Conservation (phyloP, 1,140 invertebrate species). For the Bombyx mandarina region DNA sequence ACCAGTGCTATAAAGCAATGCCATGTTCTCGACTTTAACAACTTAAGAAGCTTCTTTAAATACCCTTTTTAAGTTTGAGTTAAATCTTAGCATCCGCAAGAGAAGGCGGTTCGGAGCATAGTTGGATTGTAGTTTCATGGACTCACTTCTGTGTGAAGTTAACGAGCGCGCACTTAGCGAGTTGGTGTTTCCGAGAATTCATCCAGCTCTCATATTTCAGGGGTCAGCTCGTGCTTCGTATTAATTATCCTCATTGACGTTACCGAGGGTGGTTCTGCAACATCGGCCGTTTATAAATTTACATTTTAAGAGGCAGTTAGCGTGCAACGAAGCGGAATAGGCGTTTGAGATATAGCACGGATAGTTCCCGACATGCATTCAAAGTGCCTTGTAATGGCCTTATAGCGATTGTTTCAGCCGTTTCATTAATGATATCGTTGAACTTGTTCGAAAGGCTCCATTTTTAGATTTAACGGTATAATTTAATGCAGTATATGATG, state of each 20-base stretch:
- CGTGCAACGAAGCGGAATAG: slow-evolving; percentile 12
- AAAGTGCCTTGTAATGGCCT: slow-evolving; percentile 15
- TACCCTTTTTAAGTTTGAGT: not conserved
- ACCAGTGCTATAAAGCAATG: too few species aligned
- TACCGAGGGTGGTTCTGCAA: slow-evolving; percentile 7
- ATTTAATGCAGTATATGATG: too few species aligned
- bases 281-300: slow-evolving; percentile 13
- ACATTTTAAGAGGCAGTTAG: slow-evolving; percentile 17
- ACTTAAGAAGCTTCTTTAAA: not conserved
- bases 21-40: not conserved
- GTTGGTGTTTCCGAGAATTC: slow-evolving; percentile 6
- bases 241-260: slow-evolving; percentile 9
- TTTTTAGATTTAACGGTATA: too few species aligned
- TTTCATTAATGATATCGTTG: too few species aligned
- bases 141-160: slow-evolving; percentile 10
- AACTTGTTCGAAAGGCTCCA: too few species aligned
- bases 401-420: not conserved
- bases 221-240: slow-evolving; percentile 7
- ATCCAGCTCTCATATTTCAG: slow-evolving; percentile 7
- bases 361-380: slow-evolving; percentile 19
- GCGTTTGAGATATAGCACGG: slow-evolving; percentile 10
- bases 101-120: not conserved
- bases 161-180: slow-evolving; percentile 8
- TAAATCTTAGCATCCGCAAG: not conserved
- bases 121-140: not conserved